Evolutionary conservation across 1,140 invertebrate genomes (phyloP), one percentile per base, ranked within the genome.

Genomic region (Pseudoatta argentina): DNA sequence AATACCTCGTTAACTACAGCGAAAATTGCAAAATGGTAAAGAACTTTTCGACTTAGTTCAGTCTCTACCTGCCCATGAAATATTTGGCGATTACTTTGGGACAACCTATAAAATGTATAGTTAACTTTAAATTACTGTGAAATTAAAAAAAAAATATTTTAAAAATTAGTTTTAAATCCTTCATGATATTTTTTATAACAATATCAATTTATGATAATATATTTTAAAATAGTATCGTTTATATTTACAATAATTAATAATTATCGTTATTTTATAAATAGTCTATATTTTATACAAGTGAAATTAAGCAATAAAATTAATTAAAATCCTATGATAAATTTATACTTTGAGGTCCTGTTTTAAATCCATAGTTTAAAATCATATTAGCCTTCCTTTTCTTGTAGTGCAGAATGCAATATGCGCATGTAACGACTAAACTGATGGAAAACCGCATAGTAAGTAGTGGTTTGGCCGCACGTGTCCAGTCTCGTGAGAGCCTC

Each of bases 381-480:
- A 5, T 69, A 44, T 63, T 81, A 86, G 16, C 16, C 3, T 16
- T 61, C 21, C 63, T 78, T 88, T 66, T 53, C 64, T 55, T 21
- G 34, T 44, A 34, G 30, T 12, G 1, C n/a, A 39, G 59, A 55
- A 55, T 69, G 51, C 77, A 64, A 69, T 66, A 57, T 69, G 77
- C 64, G 44, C 64, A 34, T 81, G 44, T 78, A 88, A 88, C 59
- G 79, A 57, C 27, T 75, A 82, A 66, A 77, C 55, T 55, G 73
- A 72, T 53, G 59, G 77, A 88, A 89, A 88, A 75, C 44, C 73
- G 76, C 59, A 55, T 61, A 77, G 66, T 34, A 85, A 89, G 59
- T 86, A 85, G 66, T 16, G 59, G 44, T 73, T 55, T 67, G 51
- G 61, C 64, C 24, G 87, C 82, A 88, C 86, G 86, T 88, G 86